A percentile compares a stretch with the other conserved stretches of the same genome.
Conservation (phyloP, 2,113 vertebrate genomes). For the Lampris megalopsis region DNA sequence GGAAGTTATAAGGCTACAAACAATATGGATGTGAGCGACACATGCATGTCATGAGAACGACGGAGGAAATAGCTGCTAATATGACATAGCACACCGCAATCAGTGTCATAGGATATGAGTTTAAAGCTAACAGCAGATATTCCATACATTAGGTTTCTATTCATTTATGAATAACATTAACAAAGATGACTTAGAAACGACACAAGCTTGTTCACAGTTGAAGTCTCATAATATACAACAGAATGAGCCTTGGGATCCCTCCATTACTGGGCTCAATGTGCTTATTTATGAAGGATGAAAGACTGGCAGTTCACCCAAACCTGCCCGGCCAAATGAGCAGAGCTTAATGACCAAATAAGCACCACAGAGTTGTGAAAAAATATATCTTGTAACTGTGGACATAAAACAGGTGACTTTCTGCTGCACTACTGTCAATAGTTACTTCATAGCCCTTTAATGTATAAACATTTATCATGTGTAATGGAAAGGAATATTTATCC, state of each 20-base stretch:
- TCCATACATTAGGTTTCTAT: background rate
- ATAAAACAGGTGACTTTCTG: slow-evolving; percentile 1
- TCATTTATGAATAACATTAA: background rate
- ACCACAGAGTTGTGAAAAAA: background rate
- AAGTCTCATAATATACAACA: background rate
- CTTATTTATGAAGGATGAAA: slow-evolving; percentile 4
- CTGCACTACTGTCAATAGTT: background rate
- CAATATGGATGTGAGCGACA: background rate
- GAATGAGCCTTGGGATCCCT: background rate
- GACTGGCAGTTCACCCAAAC: background rate
- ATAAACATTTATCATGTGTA: slow-evolving; percentile 6
- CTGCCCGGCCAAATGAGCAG: background rate
- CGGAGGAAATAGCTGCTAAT: background rate
- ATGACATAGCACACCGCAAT: background rate
- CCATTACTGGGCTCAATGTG: background rate
- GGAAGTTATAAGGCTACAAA: background rate
- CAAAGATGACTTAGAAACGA: no score
- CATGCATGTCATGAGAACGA: background rate
- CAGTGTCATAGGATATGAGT: background rate
- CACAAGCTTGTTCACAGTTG: background rate
- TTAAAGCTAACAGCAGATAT: background rate
- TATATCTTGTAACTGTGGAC: background rate
- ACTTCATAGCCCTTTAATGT: slow-evolving; percentile 8
- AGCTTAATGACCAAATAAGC: background rate
- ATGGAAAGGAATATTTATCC: slow-evolving; percentile 25